A percentile compares a stretch with the other conserved stretches of the same genome.
phyloP scores from a whole-genome alignment of 2,113 vertebrate genomes.

The Podilymbus podiceps region DNA sequence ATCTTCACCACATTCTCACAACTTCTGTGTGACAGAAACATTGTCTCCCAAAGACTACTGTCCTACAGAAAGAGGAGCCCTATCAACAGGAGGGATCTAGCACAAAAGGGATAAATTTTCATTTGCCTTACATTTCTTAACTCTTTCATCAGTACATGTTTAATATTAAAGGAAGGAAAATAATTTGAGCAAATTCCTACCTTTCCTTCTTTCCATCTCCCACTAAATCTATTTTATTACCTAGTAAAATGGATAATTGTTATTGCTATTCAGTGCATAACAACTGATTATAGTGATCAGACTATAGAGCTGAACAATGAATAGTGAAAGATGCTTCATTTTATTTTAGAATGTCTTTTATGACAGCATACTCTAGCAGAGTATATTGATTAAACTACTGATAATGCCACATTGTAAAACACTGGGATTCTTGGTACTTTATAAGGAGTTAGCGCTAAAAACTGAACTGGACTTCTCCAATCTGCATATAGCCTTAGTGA shows the following conservation, averaged over 20 bases:
- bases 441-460: background rate
- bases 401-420: background rate
- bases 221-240: background rate
- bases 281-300: background rate
- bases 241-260: background rate
- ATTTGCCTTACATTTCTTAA: background rate
- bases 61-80: background rate
- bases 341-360: constrained; percentile 18
- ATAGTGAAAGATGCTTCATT: background rate
- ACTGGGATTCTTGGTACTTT: background rate
- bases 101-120: background rate
- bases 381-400: constrained; percentile 13
- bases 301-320: background rate
- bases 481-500: background rate
- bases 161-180: background rate
- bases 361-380: background rate
- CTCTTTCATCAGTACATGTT: background rate
- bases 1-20: background rate
- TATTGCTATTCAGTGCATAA: background rate
- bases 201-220: background rate
- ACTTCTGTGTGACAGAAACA: background rate
- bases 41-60: background rate
- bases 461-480: background rate
- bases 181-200: background rate
- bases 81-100: background rate